Base-by-base conservation (phyloP, 2,888 invertebrate genomes). In the Eilema sororculum region DNA sequence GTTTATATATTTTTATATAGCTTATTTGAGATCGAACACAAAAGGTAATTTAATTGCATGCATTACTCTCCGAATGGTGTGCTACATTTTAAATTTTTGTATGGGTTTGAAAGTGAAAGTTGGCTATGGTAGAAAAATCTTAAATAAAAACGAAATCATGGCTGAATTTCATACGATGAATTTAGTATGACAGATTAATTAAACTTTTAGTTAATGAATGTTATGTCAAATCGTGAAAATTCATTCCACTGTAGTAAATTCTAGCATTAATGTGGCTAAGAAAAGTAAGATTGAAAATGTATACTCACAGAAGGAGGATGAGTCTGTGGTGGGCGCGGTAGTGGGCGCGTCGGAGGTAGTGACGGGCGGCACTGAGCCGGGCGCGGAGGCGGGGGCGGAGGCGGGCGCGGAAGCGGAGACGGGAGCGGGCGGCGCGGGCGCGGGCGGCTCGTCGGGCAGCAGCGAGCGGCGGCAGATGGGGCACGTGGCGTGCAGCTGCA, bases 401-500 rank as follows among this genome's bases (percentile, higher is more conserved):
- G 69, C 78, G 57, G 57, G 24, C 0, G 82, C 60, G 66, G 64
- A 22, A 0, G 61, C 60, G 63, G 67, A 68, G 33, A 25, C 61
- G 61, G 58, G 77, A 68, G 65, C 62, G 60, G 59, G 16, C 60
- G 41, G 71, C 63, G 69, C 74, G 59, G 71, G 76, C 57, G 75
- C 60, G 71, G 77, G 67, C 68, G 76, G 70, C 67, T 89, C 74
- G n/a, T 84, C 86, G 16, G 87, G 82, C 75, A 92, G 83, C 82
- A 93, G 88, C 84, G 90, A 91, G 84, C 92, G 98, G 71, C 99
- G 97, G 95, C 99, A 99, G 84, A 99, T 98, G 72, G 99, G 99
- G 90, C 99, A 99, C 63, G 99, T 99, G 74, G 98, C 99, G 95
- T 99, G 99, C 95, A 99, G 95, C 96, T 98, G 97, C 84, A 99